Base-by-base conservation (phyloP, 2,888 invertebrate species). In the Campaea margaritaria region DNA sequence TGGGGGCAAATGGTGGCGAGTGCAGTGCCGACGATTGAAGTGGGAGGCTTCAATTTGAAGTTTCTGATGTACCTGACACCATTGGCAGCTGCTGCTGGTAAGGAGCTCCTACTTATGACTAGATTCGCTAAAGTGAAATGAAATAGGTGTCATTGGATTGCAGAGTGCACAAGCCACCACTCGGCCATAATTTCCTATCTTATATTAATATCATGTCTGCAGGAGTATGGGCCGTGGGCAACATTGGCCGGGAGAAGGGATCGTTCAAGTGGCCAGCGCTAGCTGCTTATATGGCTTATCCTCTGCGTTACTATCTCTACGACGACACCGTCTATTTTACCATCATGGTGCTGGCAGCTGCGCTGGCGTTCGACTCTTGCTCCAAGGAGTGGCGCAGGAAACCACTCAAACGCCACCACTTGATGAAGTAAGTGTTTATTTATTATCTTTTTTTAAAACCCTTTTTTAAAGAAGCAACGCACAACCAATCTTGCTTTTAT, bases 141-240 rank as follows among this genome's bases (percentile, higher is more conserved):
- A 21, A 21, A 3, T 21, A 2, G 21, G 21, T 21, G 21, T n/a
- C 21, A 21, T 21, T 21, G 5, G 21, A 5, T n/a, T n/a, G n/a
- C n/a, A n/a, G n/a, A n/a, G n/a, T n/a, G n/a, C n/a, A n/a, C n/a
- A n/a, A n/a, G n/a, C n/a, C n/a, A n/a, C n/a, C n/a, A n/a, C n/a
- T n/a, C n/a, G n/a, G n/a, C n/a, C n/a, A n/a, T n/a, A n/a, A n/a
- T n/a, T n/a, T n/a, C n/a, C n/a, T n/a, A n/a, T n/a, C n/a, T n/a
- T n/a, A n/a, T n/a, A n/a, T n/a, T n/a, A n/a, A n/a, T n/a, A n/a
- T n/a, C n/a, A n/a, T n/a, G n/a, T 42, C 21, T 56, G 2, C 81
- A 97, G 99, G 98, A 72, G 96, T 98, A 0, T 97, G 97, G 96
- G 93, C 95, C 0, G 97, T 98, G 9, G 98, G 98, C 27, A 99